A percentile compares a stretch with the other conserved stretches of the same genome.
Evolutionary conservation across 2,888 invertebrate genomes (phyloP).

Genomic region (Tholera decimalis): DNA sequence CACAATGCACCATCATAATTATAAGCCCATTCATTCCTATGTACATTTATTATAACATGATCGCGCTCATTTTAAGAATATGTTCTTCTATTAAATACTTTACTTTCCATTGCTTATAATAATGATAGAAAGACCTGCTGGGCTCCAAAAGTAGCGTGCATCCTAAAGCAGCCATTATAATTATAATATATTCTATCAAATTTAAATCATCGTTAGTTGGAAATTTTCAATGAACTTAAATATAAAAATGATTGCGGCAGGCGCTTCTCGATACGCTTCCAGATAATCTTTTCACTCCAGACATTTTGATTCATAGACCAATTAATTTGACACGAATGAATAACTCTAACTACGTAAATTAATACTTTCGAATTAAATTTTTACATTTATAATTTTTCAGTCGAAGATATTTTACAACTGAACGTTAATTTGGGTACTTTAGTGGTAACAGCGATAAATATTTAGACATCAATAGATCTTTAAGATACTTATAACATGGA

Average conservation of each 20-base stretch:
- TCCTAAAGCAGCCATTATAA: conserved; percentile 43
- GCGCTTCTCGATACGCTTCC: conserved; percentile 47
- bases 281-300: conserved; percentile 44
- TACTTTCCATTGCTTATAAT: conserved; percentile 55
- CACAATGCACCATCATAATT: conserved; percentile 81
- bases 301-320: conserved; percentile 55
- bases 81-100: conserved; percentile 60
- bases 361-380: conserved; percentile 37
- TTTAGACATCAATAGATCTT: conserved; percentile 62
- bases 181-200: conserved; percentile 39
- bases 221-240: conserved; percentile 41
- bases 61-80: conserved; percentile 67
- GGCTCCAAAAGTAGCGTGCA: conserved; percentile 38
- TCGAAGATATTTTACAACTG: conserved; percentile 53
- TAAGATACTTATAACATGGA: conserved; percentile 68
- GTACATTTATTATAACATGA: conserved; percentile 79
- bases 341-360: conserved; percentile 50
- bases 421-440: conserved; percentile 43
- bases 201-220: conserved; percentile 38
- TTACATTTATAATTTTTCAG: conserved; percentile 47
- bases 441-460: conserved; percentile 63
- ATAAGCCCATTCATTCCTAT: conserved; percentile 85
- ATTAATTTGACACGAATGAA: conserved; percentile 63
- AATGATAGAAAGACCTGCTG: conserved; percentile 52
- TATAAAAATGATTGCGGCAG: conserved; percentile 38